A percentile compares a stretch with the other conserved stretches of the same genome.
phyloP scores from a whole-genome alignment of 2,113 vertebrate species.

The Spea multiplicata region DNA sequence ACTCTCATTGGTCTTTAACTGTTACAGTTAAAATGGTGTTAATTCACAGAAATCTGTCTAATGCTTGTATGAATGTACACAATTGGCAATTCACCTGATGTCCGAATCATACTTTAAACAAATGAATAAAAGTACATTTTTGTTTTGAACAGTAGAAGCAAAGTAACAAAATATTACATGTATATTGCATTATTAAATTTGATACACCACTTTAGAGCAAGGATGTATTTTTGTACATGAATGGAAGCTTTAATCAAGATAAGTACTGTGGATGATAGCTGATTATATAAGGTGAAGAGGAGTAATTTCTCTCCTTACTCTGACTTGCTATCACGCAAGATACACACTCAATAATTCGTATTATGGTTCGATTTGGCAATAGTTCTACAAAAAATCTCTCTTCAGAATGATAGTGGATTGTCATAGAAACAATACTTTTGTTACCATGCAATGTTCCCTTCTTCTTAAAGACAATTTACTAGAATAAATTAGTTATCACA shows the following conservation, averaged over 20 bases:
- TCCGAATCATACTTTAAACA: too few species aligned
- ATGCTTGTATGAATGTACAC: too few species aligned
- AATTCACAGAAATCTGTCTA: too few species aligned
- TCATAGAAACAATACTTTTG: slow-evolving; percentile 36
- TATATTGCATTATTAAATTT: background rate
- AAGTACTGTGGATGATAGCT: slow-evolving; percentile 14
- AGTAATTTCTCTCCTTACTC: slow-evolving; percentile 14
- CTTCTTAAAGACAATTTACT: slow-evolving; percentile 5
- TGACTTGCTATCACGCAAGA: slow-evolving; percentile 4
- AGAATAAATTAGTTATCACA: slow-evolving; percentile 34
- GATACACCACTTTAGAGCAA: background rate
- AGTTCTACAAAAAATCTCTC: slow-evolving; percentile 14
- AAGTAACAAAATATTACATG: background rate
- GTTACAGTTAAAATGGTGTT: too few species aligned
- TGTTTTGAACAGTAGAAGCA: too few species aligned
- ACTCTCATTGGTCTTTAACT: too few species aligned
- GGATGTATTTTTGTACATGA: background rate
- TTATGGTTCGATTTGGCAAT: slow-evolving; percentile 24
- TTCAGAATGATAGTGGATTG: slow-evolving; percentile 7
- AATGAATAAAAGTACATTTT: too few species aligned
- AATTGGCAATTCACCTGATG: too few species aligned
- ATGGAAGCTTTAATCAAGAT: slow-evolving; percentile 9
- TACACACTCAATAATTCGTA: slow-evolving; percentile 3
- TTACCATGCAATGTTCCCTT: slow-evolving; percentile 12
- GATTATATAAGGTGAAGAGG: slow-evolving; percentile 7